Evolutionary conservation across 2,113 vertebrate species (phyloP).

Genomic region (Tapirus terrestris): DNA sequence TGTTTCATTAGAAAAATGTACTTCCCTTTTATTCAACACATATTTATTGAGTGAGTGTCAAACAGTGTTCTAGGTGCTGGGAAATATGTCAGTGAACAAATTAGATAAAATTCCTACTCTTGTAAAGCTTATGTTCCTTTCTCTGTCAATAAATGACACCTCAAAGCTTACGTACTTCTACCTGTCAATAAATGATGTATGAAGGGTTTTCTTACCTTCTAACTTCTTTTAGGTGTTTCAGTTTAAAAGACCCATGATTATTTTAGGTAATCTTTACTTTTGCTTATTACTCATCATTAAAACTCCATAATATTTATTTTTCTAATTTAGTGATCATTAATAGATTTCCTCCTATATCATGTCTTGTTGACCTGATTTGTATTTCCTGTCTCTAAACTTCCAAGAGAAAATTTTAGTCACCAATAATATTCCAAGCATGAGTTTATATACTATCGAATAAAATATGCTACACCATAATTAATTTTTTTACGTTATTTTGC

Average conservation of each 20-base stretch:
- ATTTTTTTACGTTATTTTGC: slow-evolving; percentile 30
- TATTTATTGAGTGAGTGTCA: background rate
- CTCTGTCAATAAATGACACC: background rate
- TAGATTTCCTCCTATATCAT: background rate
- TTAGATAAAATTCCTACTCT: background rate
- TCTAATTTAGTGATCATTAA: background rate
- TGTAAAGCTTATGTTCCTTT: background rate
- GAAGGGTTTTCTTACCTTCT: background rate
- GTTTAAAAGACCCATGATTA: background rate
- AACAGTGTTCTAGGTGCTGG: background rate
- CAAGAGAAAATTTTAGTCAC: background rate
- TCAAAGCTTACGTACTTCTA: background rate
- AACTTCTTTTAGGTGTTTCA: background rate
- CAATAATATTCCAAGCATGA: slow-evolving; percentile 49
- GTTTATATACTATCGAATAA: slow-evolving; percentile 21
- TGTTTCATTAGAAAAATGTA: background rate
- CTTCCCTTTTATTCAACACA: background rate
- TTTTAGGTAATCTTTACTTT: slow-evolving; percentile 13
- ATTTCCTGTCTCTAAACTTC: background rate
- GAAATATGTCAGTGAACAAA: background rate
- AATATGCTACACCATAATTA: background rate
- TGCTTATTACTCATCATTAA: background rate
- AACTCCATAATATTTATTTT: background rate
- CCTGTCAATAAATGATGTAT: background rate
- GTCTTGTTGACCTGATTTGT: background rate